A percentile compares a stretch with the other conserved stretches of the same genome.
phyloP scores from a whole-genome alignment of 2,797 vertebrate genomes.

The Buceros bicornis region DNA sequence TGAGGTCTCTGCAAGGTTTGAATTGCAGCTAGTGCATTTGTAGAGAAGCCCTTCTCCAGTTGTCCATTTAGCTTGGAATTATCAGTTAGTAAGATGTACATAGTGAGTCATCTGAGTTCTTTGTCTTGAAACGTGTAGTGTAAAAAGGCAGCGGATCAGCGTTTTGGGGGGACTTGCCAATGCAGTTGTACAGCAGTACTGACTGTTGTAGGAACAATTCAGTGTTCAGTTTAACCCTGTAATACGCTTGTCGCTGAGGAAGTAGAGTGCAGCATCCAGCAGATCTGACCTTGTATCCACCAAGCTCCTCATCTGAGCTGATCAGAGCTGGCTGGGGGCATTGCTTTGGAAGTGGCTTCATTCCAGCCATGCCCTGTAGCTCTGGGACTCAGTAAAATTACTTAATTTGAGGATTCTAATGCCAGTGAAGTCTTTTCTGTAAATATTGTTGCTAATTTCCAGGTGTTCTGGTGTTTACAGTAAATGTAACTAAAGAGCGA shows the following conservation, averaged over 20 bases:
- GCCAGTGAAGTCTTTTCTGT: background rate
- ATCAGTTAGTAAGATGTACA: background rate
- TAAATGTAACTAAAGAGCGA: background rate
- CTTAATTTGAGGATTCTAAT: background rate
- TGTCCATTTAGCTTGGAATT: background rate
- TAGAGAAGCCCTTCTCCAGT: background rate
- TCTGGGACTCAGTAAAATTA: background rate
- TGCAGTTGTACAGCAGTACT: rapidly evolving
- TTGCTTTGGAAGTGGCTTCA: background rate
- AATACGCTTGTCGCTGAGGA: background rate
- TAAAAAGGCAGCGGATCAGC: rapidly evolving
- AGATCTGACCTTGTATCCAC: background rate
- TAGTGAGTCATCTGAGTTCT: background rate
- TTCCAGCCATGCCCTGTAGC: background rate
- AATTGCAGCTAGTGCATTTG: background rate
- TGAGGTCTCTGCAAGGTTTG: background rate
- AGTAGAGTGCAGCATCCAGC: background rate
- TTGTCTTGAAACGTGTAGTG: background rate
- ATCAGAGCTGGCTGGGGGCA: background rate
- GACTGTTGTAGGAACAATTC: background rate
- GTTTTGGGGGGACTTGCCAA: background rate
- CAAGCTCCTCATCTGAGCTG: background rate
- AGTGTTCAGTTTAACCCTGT: background rate
- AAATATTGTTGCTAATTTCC: background rate
- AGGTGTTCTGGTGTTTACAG: background rate